Percentiles rank a stretch among this genome's conserved stretches.
Evolutionary conservation across 2,113 vertebrate species (phyloP).

Genomic region (Dolichallabes microphthalmus): DNA sequence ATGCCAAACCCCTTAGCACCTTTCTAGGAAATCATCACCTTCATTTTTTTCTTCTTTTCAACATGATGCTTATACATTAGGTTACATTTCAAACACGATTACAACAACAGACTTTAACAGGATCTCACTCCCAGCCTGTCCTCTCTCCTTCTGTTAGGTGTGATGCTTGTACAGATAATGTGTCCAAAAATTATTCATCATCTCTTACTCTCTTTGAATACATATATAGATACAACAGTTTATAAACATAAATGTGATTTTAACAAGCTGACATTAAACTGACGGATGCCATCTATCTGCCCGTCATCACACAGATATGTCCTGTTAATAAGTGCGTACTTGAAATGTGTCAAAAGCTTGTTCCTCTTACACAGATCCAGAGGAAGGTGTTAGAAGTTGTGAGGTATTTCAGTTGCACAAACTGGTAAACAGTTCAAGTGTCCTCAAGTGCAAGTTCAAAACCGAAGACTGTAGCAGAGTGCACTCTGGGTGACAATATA

Average conservation of each 20-base stretch:
- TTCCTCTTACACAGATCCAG: conserved; percentile 59
- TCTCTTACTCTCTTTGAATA: background rate
- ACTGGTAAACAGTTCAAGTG: background rate
- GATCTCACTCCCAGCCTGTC: background rate
- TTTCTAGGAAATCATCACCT: background rate
- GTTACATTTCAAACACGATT: background rate
- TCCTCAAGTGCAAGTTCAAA: conserved; percentile 1
- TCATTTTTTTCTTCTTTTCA: background rate
- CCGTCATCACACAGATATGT: conserved; percentile 69
- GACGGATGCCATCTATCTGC: conserved; percentile 62
- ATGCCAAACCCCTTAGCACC: background rate
- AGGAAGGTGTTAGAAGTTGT: background rate
- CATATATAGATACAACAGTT: background rate
- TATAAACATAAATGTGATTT: conserved; percentile 35
- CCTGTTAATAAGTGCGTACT: conserved; percentile 67
- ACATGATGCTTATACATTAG: background rate
- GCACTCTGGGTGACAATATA: conserved; percentile 13
- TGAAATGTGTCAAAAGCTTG: conserved; percentile 61
- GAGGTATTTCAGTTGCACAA: background rate
- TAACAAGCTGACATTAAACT: conserved; percentile 50
- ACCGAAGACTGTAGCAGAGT: background rate
- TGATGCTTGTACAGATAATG: background rate
- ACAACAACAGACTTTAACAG: background rate
- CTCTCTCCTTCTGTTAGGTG: conserved; percentile 1
- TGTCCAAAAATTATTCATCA: background rate